A percentile compares a stretch with the other conserved stretches of the same genome.
phyloP scores from a whole-genome alignment of 2,113 vertebrate genomes.

The cat (Felis catus) region F.catus_Fca126_mat1.0 CM031411.1:53796001-53796500 shows the following conservation, averaged over 20 bases:
- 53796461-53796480: background rate
- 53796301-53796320: slow-evolving; percentile 9
- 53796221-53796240: background rate
- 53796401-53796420: background rate
- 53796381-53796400: background rate
- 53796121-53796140: background rate
- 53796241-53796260: background rate
- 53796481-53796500: background rate
- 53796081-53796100: background rate
- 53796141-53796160: background rate
- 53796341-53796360: background rate
- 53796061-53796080: slow-evolving; percentile 6
- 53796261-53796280: slow-evolving; percentile 7
- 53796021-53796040: slow-evolving; percentile 15
- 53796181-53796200: background rate
- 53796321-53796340: background rate
- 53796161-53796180: background rate
- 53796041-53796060: background rate
- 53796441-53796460: background rate
- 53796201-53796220: background rate
- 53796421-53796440: background rate
- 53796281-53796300: background rate
- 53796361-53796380: slow-evolving; percentile 9
- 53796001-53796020: background rate
- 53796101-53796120: background rate